These are phyloP conservation scores for Chironomus tepperi DNA, from an alignment of 1,140 invertebrate genomes.

Conservation along the genomic window DNA sequence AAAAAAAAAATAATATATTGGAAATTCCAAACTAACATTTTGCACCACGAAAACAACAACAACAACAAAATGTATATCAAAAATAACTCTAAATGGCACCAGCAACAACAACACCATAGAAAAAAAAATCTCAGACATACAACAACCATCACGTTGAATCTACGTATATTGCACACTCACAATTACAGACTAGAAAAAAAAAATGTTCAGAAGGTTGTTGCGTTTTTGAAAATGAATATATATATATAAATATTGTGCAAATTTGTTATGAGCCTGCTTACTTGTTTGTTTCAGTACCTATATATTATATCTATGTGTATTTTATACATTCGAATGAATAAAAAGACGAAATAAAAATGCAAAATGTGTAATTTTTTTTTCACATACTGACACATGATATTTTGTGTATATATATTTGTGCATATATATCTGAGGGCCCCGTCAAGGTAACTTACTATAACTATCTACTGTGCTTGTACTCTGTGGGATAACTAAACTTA, in stretches of 20 bases:
- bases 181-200: neutral
- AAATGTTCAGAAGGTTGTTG: conserved; percentile 18
- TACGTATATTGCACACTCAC: conserved; percentile 4
- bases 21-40: neutral
- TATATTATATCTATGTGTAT: neutral
- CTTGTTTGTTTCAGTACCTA: conserved; percentile 20
- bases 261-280: conserved; percentile 17
- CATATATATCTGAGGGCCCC: conserved; percentile 4
- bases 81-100: conserved; percentile 15
- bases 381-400: neutral
- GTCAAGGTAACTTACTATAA: conserved; percentile 2
- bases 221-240: conserved; percentile 19
- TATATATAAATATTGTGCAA: conserved; percentile 3
- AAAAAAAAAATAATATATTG: neutral
- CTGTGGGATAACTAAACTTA: neutral
- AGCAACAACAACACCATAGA: neutral
- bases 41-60: neutral
- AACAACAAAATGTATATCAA: conserved; percentile 22
- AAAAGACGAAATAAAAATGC: neutral
- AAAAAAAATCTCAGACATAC: neutral
- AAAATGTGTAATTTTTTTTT: neutral
- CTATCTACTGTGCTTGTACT: neutral
- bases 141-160: conserved; percentile 5
- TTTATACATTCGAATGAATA: neutral
- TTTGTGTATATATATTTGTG: neutral